Conservation (phyloP, 2,113 vertebrate genomes). For the Lucifuga dentata region DNA sequence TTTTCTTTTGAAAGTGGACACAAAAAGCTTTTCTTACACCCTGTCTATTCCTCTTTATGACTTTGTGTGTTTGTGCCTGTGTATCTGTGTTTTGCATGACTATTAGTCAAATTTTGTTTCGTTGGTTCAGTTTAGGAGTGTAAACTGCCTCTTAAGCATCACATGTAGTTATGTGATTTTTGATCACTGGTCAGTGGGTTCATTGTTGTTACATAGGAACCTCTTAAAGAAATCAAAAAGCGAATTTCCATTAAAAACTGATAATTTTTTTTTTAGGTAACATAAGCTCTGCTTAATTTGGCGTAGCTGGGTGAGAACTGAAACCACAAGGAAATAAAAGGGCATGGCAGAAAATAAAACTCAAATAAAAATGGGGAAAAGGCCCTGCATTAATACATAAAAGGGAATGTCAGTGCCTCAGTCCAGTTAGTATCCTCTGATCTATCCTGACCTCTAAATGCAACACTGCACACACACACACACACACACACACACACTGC, state of each 20-base stretch:
- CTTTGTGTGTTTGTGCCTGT: constrained; percentile 5
- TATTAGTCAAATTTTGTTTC: constrained; percentile 20
- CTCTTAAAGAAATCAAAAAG: constrained; percentile 46
- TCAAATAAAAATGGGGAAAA: background rate
- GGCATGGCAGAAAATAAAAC: constrained; percentile 1
- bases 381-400: too few species aligned
- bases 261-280: constrained; percentile 36
- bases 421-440: too few species aligned
- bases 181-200: constrained; percentile 58
- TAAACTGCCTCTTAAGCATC: constrained; percentile 51
- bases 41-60: constrained; percentile 31
- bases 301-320: constrained; percentile 14
- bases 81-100: constrained; percentile 12
- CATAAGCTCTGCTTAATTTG: constrained; percentile 27
- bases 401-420: background rate
- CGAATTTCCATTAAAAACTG: constrained; percentile 49
- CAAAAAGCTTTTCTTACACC: constrained; percentile 42
- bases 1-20: constrained; percentile 21
- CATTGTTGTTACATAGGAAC: constrained; percentile 61
- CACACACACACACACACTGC: background rate
- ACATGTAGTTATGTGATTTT: constrained; percentile 64
- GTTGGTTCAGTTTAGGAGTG: constrained; percentile 31
- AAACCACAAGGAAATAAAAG: constrained; percentile 34
- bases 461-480: too few species aligned
- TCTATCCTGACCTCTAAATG: too few species aligned